phyloP scores from a whole-genome alignment of 2,797 vertebrate species.

The Rhinatrema bivittatum region DNA sequence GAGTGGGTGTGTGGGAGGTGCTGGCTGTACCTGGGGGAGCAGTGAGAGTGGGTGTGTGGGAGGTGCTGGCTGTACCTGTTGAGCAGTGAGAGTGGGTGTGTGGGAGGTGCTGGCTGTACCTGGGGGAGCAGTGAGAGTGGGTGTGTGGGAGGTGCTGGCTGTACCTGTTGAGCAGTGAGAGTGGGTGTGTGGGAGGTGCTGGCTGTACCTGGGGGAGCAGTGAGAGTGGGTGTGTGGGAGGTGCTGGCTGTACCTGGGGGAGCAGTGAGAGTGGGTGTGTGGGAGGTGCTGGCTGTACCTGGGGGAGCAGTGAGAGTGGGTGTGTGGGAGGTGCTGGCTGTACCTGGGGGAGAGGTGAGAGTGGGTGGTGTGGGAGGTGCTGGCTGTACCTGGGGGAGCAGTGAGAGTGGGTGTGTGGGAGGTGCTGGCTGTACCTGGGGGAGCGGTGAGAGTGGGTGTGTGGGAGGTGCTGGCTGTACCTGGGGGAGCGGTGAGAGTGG shows the following conservation, averaged over 20 bases:
- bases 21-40: constrained; percentile 12
- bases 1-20: too few species aligned
- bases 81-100: not conserved
- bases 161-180: not conserved
- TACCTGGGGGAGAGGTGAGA: not conserved
- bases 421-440: too few species aligned
- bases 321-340: not conserved
- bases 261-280: not conserved
- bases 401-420: too few species aligned
- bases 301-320: fast-evolving
- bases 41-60: too few species aligned
- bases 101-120: too few species aligned
- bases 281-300: too few species aligned
- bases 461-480: too few species aligned
- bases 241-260: fast-evolving
- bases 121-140: fast-evolving
- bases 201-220: constrained; percentile 8
- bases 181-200: too few species aligned
- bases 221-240: too few species aligned
- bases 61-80: too few species aligned
- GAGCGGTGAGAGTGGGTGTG: not conserved
- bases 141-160: not conserved
- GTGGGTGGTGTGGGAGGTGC: too few species aligned
- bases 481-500: fast-evolving
- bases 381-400: constrained; percentile 10